phyloP scores from a whole-genome alignment of 2,113 vertebrate species.

The Bagarius yarrelli region DNA sequence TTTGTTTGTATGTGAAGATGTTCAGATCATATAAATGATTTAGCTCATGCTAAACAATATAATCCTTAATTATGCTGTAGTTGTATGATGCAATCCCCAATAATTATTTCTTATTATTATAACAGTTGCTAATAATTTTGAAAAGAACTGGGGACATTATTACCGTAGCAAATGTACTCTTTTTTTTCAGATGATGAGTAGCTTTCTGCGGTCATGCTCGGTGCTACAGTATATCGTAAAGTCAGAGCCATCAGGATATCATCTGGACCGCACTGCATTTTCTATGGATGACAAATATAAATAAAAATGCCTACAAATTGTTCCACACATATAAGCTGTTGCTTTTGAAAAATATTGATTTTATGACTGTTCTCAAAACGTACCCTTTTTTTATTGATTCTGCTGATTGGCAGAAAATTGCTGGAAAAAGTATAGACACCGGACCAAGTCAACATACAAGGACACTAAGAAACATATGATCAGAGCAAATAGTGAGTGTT shows the following conservation, averaged over 20 bases:
- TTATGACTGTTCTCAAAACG: constrained; percentile 54
- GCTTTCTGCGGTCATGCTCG: not conserved
- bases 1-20: not conserved
- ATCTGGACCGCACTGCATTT: not conserved
- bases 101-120: not conserved
- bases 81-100: not conserved
- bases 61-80: not conserved
- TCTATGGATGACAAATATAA: not conserved
- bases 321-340: constrained; percentile 16
- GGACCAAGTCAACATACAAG: constrained; percentile 61
- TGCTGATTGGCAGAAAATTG: constrained; percentile 66
- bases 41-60: not conserved
- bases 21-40: not conserved
- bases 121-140: not conserved
- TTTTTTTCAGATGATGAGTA: not conserved
- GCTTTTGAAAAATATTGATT: constrained; percentile 65
- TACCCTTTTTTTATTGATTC: constrained; percentile 59
- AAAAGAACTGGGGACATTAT: not conserved
- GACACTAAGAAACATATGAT: constrained; percentile 66
- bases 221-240: not conserved
- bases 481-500: constrained; percentile 63
- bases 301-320: constrained; percentile 6
- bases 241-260: not conserved
- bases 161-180: not conserved
- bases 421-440: constrained; percentile 58